Percentiles rank a stretch among this genome's conserved stretches.
These are phyloP conservation scores for Melanotaenia nigrans DNA, from an alignment of 2,797 vertebrate genomes.

Conservation along the genomic window DNA sequence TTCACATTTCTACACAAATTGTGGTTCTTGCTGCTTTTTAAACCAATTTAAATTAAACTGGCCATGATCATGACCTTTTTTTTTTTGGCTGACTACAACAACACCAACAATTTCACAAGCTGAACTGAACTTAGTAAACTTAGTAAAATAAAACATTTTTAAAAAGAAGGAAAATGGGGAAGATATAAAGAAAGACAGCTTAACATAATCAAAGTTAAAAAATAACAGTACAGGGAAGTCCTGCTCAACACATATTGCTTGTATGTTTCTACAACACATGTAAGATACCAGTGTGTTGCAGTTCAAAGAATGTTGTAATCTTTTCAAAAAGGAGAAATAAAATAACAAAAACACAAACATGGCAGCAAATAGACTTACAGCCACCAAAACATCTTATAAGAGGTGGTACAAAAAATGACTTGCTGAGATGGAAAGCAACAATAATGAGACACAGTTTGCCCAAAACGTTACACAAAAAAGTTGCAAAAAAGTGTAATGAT, in stretches of 20 bases:
- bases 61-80: slow-evolving; percentile 10
- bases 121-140: neutral
- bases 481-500: neutral
- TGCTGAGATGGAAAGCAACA: neutral
- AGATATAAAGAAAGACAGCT: neutral
- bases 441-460: neutral
- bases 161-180: neutral
- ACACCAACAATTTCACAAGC: neutral
- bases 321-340: neutral
- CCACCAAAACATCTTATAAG: neutral
- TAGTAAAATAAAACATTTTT: neutral
- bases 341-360: neutral
- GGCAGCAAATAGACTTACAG: neutral
- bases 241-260: no score
- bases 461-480: neutral
- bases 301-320: neutral
- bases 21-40: slow-evolving; percentile 7
- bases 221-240: neutral
- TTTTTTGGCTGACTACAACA: neutral
- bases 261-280: no score
- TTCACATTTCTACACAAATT: neutral
- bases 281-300: no score
- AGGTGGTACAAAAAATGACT: neutral
- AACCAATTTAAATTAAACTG: slow-evolving; percentile 29
- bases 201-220: neutral